Evolutionary conservation across 2,888 invertebrate species (phyloP), one percentile per base, ranked within the genome.

Genomic region (Eubasilissa splendida): DNA sequence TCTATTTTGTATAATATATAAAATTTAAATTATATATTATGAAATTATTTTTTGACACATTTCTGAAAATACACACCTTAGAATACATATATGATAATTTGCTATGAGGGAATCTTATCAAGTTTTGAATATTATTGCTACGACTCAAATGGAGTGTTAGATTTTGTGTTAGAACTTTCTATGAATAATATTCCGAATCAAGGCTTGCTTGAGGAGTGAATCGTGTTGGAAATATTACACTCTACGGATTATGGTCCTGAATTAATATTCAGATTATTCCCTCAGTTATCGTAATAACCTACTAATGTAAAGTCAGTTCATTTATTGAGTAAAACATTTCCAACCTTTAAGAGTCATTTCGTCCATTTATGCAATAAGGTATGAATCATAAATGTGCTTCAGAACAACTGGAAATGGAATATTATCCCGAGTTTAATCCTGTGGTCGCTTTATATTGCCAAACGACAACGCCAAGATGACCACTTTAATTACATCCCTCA

Each of bases 391-490:
- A 68, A 52, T 68, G 50, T 14, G 52, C 9, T 52, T 14, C 14
- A 14, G 33, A n/a, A 68, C 12, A n/a, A 50, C 9, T 68, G 9
- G 50, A 52, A 68, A n/a, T 42, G 14, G 52, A 68, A 68, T n/a
- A n/a, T 68, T 50, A 8, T 14, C 50, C 68, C n/a, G 11, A 58
- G n/a, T 58, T 58, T 58, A 58, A 58, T 58, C 66, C 68, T 42
- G n/a, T n/a, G 42, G 4, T 12, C 63, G 11, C 4, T 63, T 14
- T 4, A 68, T 68, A 52, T 22, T 5, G 14, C 68, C 52, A 11
- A 52, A 33, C 50, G 42, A 14, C n/a, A 12, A 12, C 68, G 31
- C 68, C 50, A 68, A 68, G 68, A 68, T 68, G 68, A 68, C 68
- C 68, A 68, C 14, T 42, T 68, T 68, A 68, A 68, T 68, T 42